These are phyloP conservation scores for Pelagia noctiluca DNA, from an alignment of 30 jellyfish, hydroid and myxozoan species.

Conservation along the genomic window DNA sequence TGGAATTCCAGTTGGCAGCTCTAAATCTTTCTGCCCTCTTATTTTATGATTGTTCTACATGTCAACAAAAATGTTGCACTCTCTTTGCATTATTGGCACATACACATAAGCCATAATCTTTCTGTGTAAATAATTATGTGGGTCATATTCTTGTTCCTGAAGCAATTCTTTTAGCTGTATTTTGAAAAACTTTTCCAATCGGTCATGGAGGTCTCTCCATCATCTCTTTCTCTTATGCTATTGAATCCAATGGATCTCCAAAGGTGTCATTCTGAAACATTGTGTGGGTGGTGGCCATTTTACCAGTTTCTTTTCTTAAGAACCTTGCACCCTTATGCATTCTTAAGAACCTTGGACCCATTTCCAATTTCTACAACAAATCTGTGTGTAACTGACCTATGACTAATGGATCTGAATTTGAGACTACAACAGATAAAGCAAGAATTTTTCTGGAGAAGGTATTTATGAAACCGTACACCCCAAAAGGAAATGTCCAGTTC, in stretches of 20 bases:
- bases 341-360: constrained; percentile 14
- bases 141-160: constrained; percentile 33
- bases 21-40: constrained; percentile 38
- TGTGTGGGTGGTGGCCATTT: constrained; percentile 13
- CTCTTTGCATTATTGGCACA: constrained; percentile 49
- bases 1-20: constrained; percentile 43
- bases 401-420: constrained; percentile 32
- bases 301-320: constrained; percentile 29
- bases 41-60: constrained; percentile 35
- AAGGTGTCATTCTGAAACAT: constrained; percentile 1
- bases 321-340: constrained; percentile 4
- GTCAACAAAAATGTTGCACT: constrained; percentile 39
- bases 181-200: constrained; percentile 37
- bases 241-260: constrained; percentile 27
- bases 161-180: constrained; percentile 33
- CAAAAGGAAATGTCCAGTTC: constrained; percentile 1
- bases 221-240: constrained; percentile 39
- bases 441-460: constrained; percentile 16
- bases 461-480: constrained; percentile 12
- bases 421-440: constrained; percentile 1
- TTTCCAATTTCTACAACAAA: neutral
- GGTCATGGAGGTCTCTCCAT: constrained; percentile 62
- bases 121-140: constrained; percentile 34
- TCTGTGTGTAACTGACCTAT: neutral
- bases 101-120: constrained; percentile 37